Evolutionary conservation across 2,797 vertebrate genomes (phyloP), one percentile per base, ranked within the genome.

Genomic region (Eulemur mongoz): DNA sequence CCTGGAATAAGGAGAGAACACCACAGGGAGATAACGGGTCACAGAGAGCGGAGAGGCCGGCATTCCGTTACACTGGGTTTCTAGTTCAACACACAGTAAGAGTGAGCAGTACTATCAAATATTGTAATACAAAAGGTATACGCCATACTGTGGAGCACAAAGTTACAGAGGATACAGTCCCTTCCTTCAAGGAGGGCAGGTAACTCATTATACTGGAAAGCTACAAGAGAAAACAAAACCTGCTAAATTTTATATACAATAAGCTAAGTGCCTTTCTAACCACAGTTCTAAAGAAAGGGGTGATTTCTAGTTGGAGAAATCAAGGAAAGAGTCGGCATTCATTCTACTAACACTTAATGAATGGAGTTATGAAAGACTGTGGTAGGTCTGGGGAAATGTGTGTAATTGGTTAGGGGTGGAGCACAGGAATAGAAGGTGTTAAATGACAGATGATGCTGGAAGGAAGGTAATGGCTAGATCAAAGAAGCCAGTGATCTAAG

Each of bases 281-380:
- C n/a, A 82, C 25, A 72, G 52, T 48, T 75, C 48, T 73, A 81
- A 92, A 52, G 57, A 63, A 40, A 81, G 40, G 40, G 15, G 50
- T 61, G 45, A 69, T n/a, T 70, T 83, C 48, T 32, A 61, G 38
- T 23, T 84, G 13, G 38, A 85, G 83, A 95, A 93, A 94, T 57
- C 8, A n/a, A 94, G 70, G 78, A 81, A 72, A n/a, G 35, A 67
- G 63, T 35, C 12, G 61, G 38, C 27, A 48, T 75, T 78, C 30
- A 63, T 18, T 70, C 75, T 40, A 23, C 22, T 84, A 73, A 69
- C 27, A 93, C 18, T 50, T n/a, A 76, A 40, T 83, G 48, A 85
- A 90, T 13, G 45, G 59, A 87, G 92, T 82, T 38, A 86, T 67
- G 75, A 80, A 83, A 96, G 75, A 79, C 45, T 10, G n/a, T 65